These are phyloP conservation scores for Drosophila limbata DNA, from an alignment of 2,888 invertebrate species.

Conservation along the genomic window DNA sequence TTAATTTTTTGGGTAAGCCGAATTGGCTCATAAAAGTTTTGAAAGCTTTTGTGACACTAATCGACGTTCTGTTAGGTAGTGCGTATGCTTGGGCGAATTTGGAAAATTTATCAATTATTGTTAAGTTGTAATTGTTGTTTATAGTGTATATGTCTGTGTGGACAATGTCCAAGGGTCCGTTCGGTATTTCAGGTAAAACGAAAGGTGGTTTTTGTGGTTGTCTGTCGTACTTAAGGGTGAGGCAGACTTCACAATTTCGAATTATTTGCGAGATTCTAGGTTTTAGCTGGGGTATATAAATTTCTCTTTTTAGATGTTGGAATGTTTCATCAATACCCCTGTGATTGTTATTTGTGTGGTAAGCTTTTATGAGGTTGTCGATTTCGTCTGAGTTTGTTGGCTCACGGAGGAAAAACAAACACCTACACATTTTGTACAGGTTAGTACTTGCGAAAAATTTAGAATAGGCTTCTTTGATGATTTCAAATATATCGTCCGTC, in stretches of 20 bases:
- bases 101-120: constrained; percentile 46
- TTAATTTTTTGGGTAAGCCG: constrained; percentile 19
- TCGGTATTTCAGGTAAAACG: constrained; percentile 35
- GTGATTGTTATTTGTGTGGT: background rate
- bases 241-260: constrained; percentile 21
- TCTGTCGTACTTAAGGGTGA: constrained; percentile 38
- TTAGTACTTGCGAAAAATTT: background rate
- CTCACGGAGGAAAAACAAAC: background rate
- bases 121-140: constrained; percentile 28
- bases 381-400: too few relatives aligned
- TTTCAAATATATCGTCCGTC: background rate
- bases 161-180: constrained; percentile 18
- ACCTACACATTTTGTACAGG: background rate
- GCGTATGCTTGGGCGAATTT: constrained; percentile 29
- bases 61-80: background rate
- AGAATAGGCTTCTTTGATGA: background rate
- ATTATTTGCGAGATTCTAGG: background rate
- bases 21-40: constrained; percentile 21
- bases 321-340: background rate
- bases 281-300: background rate
- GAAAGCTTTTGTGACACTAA: constrained; percentile 9
- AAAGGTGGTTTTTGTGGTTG: constrained; percentile 21
- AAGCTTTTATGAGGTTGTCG: background rate
- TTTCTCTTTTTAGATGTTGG: background rate
- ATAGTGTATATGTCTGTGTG: constrained; percentile 37